Conservation (phyloP, 2,113 vertebrate genomes). For the Phycodurus eques region DNA sequence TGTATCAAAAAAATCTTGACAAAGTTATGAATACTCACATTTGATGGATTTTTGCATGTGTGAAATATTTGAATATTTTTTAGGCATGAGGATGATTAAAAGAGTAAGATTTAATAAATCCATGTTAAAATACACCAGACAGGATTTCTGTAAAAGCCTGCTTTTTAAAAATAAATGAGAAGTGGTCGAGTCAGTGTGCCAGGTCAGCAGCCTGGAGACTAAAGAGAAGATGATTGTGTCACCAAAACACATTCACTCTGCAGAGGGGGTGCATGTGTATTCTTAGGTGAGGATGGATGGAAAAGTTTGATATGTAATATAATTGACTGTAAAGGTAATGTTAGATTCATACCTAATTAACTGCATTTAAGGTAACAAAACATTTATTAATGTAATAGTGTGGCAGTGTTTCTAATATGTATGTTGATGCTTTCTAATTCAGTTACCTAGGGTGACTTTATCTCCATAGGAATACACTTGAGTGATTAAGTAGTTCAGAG, state of each 20-base stretch:
- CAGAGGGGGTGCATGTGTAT: conserved; percentile 7
- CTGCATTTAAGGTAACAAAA: not conserved
- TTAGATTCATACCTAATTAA: conserved; percentile 5
- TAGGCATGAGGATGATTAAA: not conserved
- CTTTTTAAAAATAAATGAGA: conserved; percentile 37
- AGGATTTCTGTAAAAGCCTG: conserved; percentile 12
- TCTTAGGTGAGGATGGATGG: conserved; percentile 7
- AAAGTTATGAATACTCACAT: not conserved
- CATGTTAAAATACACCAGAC: conserved; percentile 14
- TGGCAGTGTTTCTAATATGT: not conserved
- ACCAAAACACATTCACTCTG: conserved; percentile 1
- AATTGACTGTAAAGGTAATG: conserved; percentile 10
- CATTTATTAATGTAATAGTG: not conserved
- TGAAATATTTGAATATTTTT: not conserved
- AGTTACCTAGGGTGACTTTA: not conserved
- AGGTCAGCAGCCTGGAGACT: conserved; percentile 50
- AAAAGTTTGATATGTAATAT: conserved; percentile 27
- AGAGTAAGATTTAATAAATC: conserved; percentile 2
- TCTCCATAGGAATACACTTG: not conserved
- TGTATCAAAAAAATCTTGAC: not conserved
- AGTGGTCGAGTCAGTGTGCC: conserved; percentile 34
- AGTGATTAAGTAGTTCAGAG: no score
- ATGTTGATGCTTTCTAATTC: not conserved
- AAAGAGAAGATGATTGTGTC: conserved; percentile 29
- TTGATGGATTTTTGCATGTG: not conserved